Evolutionary conservation across 2,113 vertebrate genomes (phyloP), one percentile per base, ranked within the genome.

Genomic region (Ameiurus melas): DNA sequence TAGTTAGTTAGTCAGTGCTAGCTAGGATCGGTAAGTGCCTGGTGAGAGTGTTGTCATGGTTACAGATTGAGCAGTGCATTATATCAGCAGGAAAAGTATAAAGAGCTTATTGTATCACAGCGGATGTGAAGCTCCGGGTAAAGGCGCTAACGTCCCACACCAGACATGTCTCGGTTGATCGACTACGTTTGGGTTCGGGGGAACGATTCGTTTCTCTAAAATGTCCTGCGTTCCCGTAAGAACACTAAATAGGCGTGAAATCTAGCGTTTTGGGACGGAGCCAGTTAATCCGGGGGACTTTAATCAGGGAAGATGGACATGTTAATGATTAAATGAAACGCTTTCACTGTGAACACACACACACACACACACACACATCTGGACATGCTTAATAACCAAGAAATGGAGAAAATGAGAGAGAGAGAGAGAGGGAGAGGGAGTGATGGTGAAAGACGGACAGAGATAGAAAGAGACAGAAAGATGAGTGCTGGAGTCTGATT

Each of bases 321-420:
- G 83, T 51, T 66, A 68, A 84, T 84, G 83, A 84, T 68, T 66
- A 84, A 43, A 84, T 84, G 80, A 68, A 84, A 51, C 43, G 3
- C 27, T 51, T 30, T 68, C 17, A 68, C 39, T 53, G 25, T 19
- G 62, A 51, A 84, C 60, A 84, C 83, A 84, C 36, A 83, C 55
- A 62, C 79, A 83, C 30, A 84, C 60, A 84, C 83, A 81, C 75
- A 30, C 80, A 83, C 20, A 84, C 83, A 84, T 84, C 83, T 84
- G 83, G 83, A 68, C 51, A 25, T 84, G 27, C 13, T 84, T 68
- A 84, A 47, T 81, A 57, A 57, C 78, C 2, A 3, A 62, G 57
- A 82, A 33, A 60, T 6, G 8, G 17, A 58, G 8, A 25, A 47
- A 0, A 0, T 47, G 30, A 14, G n/a, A 80, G 47, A 55, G 68